Conservation (phyloP, 2,113 vertebrate species). For the Penelope pileata region DNA sequence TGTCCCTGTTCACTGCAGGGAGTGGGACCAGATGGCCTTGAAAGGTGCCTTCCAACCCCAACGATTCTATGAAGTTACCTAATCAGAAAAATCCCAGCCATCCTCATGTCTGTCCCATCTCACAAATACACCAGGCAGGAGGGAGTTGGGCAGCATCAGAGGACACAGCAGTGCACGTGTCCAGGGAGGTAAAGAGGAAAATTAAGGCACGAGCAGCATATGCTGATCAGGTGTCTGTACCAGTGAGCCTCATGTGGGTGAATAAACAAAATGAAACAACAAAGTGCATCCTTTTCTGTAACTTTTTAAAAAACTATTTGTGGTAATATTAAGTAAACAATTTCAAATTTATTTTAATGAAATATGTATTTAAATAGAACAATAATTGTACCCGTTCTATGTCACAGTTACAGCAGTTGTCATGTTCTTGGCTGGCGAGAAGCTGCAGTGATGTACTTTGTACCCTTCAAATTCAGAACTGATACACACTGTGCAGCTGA, state of each 20-base stretch:
- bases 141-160: neutral
- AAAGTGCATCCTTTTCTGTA: neutral
- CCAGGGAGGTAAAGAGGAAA: neutral
- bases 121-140: neutral
- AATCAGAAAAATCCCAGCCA: neutral
- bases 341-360: neutral
- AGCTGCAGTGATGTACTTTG: neutral
- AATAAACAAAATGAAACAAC: neutral
- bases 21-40: too few species aligned
- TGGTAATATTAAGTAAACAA: neutral
- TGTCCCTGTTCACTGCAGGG: too few species aligned
- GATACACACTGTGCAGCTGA: neutral
- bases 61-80: neutral
- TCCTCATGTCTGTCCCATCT: neutral
- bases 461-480: neutral
- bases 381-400: too few species aligned
- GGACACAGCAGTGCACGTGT: accelerated
- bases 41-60: too few species aligned
- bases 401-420: too few species aligned
- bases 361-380: too few species aligned
- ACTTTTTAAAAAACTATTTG: neutral
- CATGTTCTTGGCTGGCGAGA: neutral
- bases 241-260: neutral
- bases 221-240: neutral
- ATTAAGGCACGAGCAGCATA: neutral